phyloP scores from a whole-genome alignment of 2,888 invertebrate species.

The Pemphredon lugubris region DNA sequence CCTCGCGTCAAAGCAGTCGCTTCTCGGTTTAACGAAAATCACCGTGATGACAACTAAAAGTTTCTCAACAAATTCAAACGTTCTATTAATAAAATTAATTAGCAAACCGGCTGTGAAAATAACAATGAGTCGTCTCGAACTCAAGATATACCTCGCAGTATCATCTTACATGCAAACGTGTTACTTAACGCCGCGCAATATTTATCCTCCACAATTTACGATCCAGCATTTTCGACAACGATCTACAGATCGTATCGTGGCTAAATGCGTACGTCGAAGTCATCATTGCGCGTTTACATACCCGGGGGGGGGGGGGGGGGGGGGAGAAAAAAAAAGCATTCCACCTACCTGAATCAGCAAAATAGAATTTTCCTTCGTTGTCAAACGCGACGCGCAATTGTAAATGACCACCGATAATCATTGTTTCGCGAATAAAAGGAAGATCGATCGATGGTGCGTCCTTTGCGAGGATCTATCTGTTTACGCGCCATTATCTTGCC shows the following conservation, averaged over 20 bases:
- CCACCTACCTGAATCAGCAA: constrained; percentile 39
- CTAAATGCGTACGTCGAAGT: constrained; percentile 8
- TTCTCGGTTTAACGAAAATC: no score
- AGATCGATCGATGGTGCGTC: constrained; percentile 37
- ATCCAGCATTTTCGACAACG: constrained; percentile 37
- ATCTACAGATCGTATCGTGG: constrained; percentile 27
- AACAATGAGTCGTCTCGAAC: constrained; percentile 17
- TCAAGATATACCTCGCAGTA: no score
- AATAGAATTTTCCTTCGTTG: not conserved
- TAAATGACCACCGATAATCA: constrained; percentile 30
- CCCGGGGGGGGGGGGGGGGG: no score
- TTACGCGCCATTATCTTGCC: constrained; percentile 22
- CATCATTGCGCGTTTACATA: constrained; percentile 22
- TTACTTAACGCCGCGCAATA: no score
- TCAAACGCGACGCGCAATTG: constrained; percentile 23
- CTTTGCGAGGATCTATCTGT: constrained; percentile 8
- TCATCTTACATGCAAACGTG: no score
- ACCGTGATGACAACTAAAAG: no score
- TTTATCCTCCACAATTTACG: constrained; percentile 32
- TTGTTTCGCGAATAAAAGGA: constrained; percentile 46
- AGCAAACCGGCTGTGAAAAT: not conserved
- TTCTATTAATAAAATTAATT: not conserved
- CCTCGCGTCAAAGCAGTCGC: no score
- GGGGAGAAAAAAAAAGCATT: constrained; percentile 37
- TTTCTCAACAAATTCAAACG: no score